These are phyloP conservation scores for Siphamia tubifer DNA, from an alignment of 2,113 vertebrate species.

Conservation along the genomic window DNA sequence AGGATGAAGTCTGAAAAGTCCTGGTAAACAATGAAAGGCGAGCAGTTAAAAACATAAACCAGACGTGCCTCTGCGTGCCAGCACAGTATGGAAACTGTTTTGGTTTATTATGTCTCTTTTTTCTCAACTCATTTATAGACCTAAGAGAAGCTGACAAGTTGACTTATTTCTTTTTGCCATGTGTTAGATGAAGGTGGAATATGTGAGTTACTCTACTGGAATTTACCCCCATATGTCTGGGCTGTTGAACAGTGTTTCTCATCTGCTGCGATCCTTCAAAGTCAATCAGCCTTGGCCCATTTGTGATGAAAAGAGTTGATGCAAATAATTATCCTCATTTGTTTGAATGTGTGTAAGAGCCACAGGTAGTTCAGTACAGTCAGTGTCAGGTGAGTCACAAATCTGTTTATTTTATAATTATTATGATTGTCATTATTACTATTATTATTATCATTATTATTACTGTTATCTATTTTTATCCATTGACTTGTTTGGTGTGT, in stretches of 20 bases:
- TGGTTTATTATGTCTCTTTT: conserved; percentile 4
- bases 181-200: conserved; percentile 64
- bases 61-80: conserved; percentile 25
- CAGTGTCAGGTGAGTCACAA: neutral
- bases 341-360: neutral
- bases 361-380: neutral
- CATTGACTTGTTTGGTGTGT: no score
- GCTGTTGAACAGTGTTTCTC: conserved; percentile 14
- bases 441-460: no score
- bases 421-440: no score
- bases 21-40: conserved; percentile 11
- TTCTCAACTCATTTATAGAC: conserved; percentile 29
- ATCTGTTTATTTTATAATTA: no score
- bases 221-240: conserved; percentile 29
- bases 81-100: conserved; percentile 35
- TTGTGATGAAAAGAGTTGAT: neutral
- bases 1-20: neutral
- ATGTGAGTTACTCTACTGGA: conserved; percentile 51
- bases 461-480: no score
- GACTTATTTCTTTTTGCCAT: conserved; percentile 37
- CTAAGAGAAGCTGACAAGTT: conserved; percentile 32
- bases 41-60: conserved; percentile 18
- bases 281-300: neutral
- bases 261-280: conserved; percentile 34
- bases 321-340: conserved; percentile 30